Conservation (phyloP, 2,888 invertebrate genomes). For the Enchytraeus crypticus region DNA sequence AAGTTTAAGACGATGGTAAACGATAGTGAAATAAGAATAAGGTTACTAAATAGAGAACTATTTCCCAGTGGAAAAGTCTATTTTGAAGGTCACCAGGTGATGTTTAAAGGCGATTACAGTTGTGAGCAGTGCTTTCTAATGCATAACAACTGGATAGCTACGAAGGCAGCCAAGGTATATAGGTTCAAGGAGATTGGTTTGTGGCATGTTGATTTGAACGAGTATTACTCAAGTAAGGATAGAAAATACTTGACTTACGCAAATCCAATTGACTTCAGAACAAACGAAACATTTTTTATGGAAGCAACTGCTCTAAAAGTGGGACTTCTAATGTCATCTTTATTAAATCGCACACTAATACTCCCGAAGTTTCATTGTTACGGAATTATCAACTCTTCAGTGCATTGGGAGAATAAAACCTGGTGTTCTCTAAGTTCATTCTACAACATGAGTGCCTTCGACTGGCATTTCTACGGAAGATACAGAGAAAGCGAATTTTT, state of each 20-base stretch:
- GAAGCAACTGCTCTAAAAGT: conserved; percentile 13
- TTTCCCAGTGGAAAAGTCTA: conserved; percentile 22
- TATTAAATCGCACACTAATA: conserved; percentile 18
- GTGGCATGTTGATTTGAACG: conserved; percentile 17
- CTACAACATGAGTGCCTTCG: no score
- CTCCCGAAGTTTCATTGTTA: conserved; percentile 25
- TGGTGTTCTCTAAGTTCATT: no score
- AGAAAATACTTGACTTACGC: conserved; percentile 20
- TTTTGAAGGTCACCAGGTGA: conserved; percentile 16
- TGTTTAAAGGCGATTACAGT: conserved; percentile 13
- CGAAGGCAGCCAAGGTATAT: conserved; percentile 19
- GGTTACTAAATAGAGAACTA: conserved; percentile 6
- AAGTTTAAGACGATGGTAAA: neutral
- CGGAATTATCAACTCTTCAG: no score
- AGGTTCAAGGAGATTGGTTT: conserved; percentile 22
- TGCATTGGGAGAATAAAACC: no score
- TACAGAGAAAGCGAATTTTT: no score
- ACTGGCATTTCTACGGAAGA: no score
- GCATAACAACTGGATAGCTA: conserved; percentile 25
- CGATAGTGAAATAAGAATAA: conserved; percentile 1
- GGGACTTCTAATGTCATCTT: conserved; percentile 15
- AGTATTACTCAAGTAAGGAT: conserved; percentile 17
- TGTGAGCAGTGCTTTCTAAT: conserved; percentile 20
- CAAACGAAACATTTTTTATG: neutral
- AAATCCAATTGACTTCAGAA: conserved; percentile 14